Percentiles rank a stretch among this genome's conserved stretches.
phyloP scores from a whole-genome alignment of 2,113 vertebrate genomes.

The Elanus axillaris region DNA sequence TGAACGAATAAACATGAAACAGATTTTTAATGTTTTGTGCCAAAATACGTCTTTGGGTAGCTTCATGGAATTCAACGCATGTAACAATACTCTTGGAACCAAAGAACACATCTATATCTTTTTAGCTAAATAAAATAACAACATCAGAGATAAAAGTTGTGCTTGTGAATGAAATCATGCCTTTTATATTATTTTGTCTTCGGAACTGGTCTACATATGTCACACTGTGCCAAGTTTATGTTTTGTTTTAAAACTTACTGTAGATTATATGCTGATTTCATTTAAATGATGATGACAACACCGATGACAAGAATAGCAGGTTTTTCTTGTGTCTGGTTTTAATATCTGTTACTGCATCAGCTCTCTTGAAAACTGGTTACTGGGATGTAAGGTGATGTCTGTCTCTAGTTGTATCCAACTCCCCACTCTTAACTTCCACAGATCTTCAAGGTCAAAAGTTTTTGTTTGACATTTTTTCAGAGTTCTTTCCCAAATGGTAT shows the following conservation, averaged over 20 bases:
- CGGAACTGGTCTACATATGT: background rate
- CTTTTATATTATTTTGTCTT: background rate
- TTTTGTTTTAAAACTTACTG: background rate
- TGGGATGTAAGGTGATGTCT: background rate
- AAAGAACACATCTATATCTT: background rate
- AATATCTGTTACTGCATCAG: background rate
- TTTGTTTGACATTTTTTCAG: background rate
- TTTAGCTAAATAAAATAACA: background rate
- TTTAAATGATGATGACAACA: rapidly evolving
- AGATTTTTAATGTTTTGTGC: background rate
- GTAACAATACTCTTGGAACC: background rate
- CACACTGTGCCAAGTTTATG: background rate
- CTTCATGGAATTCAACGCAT: background rate
- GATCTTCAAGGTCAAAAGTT: background rate
- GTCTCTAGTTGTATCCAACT: background rate
- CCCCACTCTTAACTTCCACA: background rate
- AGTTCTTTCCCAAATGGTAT: background rate
- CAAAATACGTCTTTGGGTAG: background rate
- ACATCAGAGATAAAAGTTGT: background rate
- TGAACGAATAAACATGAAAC: background rate
- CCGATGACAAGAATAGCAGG: background rate
- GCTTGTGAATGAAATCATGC: background rate
- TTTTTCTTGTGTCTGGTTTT: background rate
- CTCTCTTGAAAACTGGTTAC: background rate
- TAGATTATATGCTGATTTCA: background rate